phyloP scores from a whole-genome alignment of 2,888 invertebrate species.

The Mactromeris polynyma region DNA sequence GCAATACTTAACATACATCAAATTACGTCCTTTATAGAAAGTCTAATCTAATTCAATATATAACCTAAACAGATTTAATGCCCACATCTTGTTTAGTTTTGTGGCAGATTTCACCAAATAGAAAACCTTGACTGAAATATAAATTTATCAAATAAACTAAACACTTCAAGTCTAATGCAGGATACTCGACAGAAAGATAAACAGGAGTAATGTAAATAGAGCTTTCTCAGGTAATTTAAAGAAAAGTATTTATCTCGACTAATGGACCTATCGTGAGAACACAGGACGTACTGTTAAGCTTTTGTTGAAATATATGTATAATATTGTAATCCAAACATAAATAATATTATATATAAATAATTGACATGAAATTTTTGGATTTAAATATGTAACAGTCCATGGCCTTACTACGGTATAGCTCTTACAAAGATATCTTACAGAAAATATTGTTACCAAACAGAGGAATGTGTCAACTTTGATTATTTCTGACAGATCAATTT shows the following conservation, averaged over 20 bases:
- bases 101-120: neutral
- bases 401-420: neutral
- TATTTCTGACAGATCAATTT: neutral
- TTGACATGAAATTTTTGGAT: neutral
- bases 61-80: neutral
- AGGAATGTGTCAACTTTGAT: neutral
- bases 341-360: neutral
- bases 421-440: neutral
- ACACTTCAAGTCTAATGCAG: neutral
- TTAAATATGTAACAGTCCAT: neutral
- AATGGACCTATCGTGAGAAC: neutral
- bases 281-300: neutral
- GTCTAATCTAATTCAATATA: slow-evolving; percentile 9
- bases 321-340: no score
- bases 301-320: slow-evolving; percentile 4
- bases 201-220: neutral
- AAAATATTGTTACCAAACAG: neutral
- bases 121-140: neutral
- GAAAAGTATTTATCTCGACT: neutral
- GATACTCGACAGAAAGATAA: neutral
- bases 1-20: neutral
- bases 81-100: neutral
- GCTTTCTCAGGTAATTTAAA: neutral
- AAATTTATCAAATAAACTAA: neutral
- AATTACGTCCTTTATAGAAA: neutral